Conservation (phyloP, 2,888 invertebrate genomes). For the Lepidocyrtinus sp. region DNA sequence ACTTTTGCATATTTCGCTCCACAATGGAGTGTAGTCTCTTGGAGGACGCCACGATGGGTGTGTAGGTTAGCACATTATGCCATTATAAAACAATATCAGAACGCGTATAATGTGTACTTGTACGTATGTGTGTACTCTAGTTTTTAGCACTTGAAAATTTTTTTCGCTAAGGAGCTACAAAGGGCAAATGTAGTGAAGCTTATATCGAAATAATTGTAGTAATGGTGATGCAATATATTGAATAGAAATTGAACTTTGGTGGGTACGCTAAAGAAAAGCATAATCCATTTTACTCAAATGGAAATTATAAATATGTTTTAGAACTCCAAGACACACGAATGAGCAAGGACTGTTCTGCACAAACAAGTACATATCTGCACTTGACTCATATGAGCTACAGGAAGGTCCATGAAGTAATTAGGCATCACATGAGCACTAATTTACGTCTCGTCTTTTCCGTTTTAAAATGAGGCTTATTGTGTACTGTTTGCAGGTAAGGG, state of each 20-base stretch:
- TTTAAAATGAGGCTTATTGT: conserved; percentile 17
- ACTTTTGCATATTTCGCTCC: background rate
- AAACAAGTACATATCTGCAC: too few relatives aligned
- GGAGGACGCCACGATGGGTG: conserved; percentile 53
- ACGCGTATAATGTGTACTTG: conserved; percentile 17
- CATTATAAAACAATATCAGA: conserved; percentile 39
- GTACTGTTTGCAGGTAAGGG: background rate
- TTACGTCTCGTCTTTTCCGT: conserved; percentile 22
- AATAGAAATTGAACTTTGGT: background rate
- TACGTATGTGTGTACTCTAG: conserved; percentile 35
- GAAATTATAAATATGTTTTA: background rate
- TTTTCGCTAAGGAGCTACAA: background rate
- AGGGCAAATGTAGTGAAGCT: background rate
- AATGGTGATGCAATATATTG: background rate
- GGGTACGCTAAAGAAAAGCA: background rate
- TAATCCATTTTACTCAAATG: background rate
- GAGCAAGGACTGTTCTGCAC: background rate
- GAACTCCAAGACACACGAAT: background rate
- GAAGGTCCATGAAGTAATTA: conserved; percentile 37
- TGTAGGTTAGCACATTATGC: conserved; percentile 45
- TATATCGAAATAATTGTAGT: too few relatives aligned
- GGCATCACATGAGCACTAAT: background rate
- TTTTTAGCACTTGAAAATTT: conserved; percentile 45
- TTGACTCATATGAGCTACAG: background rate
- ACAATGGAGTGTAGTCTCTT: conserved; percentile 21